A percentile compares a stretch with the other conserved stretches of the same genome.
phyloP scores from a whole-genome alignment of 1,140 invertebrate species.

The Melanaphis sacchari region DNA sequence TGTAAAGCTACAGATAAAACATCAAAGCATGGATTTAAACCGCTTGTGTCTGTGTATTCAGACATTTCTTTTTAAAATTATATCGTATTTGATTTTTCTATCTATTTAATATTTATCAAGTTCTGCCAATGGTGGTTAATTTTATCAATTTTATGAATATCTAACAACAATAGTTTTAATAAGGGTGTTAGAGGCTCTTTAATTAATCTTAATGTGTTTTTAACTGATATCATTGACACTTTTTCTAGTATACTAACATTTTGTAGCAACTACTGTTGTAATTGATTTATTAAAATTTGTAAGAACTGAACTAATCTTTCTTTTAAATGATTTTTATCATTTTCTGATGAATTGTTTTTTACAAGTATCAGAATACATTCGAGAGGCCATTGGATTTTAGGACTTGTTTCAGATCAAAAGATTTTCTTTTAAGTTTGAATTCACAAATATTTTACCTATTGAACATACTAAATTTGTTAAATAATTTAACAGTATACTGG shows the following conservation, averaged over 20 bases:
- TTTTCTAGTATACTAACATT: background rate
- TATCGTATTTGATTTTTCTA: background rate
- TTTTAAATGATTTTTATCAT: background rate
- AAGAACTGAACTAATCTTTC: background rate
- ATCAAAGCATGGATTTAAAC: background rate
- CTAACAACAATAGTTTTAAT: background rate
- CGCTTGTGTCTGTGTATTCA: background rate
- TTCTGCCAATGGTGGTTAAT: slow-evolving; percentile 3
- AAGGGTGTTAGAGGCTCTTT: background rate
- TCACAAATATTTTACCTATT: background rate
- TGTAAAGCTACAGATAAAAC: background rate
- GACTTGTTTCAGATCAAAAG: background rate
- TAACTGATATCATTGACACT: background rate
- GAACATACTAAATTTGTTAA: background rate
- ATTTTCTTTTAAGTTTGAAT: background rate
- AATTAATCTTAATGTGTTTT: background rate
- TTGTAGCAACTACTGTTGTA: background rate
- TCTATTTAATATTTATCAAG: slow-evolving; percentile 7
- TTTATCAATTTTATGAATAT: background rate
- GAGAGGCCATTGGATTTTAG: background rate
- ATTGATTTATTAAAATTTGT: background rate
- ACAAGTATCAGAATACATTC: background rate
- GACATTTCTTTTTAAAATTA: background rate
- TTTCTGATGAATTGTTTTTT: background rate
- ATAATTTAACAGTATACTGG: background rate